phyloP scores from a whole-genome alignment of 1,140 invertebrate species.

The Pseudoatta argentina region DNA sequence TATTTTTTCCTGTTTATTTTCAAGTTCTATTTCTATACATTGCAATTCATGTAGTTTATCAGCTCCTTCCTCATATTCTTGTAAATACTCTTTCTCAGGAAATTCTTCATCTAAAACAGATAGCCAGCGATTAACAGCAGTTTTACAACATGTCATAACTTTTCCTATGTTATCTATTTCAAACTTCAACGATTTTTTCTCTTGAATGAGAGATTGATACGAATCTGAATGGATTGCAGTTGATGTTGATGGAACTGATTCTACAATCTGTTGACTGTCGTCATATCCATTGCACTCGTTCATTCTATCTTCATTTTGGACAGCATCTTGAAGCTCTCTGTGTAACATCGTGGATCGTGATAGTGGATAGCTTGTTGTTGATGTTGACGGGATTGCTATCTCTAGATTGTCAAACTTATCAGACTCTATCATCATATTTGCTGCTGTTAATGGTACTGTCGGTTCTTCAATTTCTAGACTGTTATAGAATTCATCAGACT shows the following conservation, averaged over 20 bases:
- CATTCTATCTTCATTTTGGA: not conserved
- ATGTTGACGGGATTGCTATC: not conserved
- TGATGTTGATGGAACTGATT: not conserved
- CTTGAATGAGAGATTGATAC: not conserved
- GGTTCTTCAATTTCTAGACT: not conserved
- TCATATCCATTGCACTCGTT: not conserved
- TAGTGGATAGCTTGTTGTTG: not conserved
- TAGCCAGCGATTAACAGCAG: constrained; percentile 13
- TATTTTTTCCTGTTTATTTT: not conserved
- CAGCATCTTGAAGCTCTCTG: not conserved
- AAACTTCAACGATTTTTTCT: not conserved
- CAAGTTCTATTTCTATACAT: not conserved
- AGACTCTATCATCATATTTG: no score
- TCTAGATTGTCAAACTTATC: no score
- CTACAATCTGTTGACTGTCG: not conserved
- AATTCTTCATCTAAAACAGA: constrained; percentile 13
- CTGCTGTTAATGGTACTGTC: no score
- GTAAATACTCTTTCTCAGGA: not conserved
- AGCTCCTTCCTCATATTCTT: constrained; percentile 5
- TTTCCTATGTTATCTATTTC: constrained; percentile 21
- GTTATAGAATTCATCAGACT: constrained; percentile 80
- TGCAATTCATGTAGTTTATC: not conserved
- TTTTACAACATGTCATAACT: constrained; percentile 1
- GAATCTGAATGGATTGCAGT: not conserved
- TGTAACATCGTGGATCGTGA: not conserved